Evolutionary conservation across 2,113 vertebrate genomes (phyloP).

Genomic region (Gadus macrocephalus): DNA sequence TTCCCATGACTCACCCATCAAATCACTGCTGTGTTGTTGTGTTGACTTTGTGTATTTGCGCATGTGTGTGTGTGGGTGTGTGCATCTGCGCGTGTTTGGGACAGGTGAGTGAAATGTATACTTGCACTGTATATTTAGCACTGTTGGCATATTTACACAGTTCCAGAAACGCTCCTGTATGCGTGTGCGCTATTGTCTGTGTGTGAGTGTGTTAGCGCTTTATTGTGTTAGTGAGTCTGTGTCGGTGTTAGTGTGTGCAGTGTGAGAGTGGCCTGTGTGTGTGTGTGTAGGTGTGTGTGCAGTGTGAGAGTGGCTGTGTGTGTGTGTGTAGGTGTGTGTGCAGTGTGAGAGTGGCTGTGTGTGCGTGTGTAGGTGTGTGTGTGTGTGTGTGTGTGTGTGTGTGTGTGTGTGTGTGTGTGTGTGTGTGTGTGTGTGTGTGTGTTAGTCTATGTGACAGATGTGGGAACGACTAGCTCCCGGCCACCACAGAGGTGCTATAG

Average conservation of each 20-base stretch:
- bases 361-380: no score
- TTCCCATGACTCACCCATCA: neutral
- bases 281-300: no score
- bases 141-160: no score
- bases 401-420: constrained; percentile 1
- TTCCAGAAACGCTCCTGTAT: no score
- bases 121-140: neutral
- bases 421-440: neutral
- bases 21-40: no score
- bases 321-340: neutral
- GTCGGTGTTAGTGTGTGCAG: neutral
- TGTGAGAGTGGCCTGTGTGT: neutral
- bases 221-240: neutral
- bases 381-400: neutral
- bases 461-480: no score
- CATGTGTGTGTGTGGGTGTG: neutral
- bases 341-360: no score
- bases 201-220: neutral
- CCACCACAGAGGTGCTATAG: no score
- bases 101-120: neutral
- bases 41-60: neutral
- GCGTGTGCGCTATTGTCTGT: neutral
- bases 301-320: no score
- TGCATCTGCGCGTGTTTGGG: constrained; percentile 10
- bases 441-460: no score